A percentile compares a stretch with the other conserved stretches of the same genome.
phyloP scores from a whole-genome alignment of 2,113 vertebrate species.

The Dicentrarchus labrax region DNA sequence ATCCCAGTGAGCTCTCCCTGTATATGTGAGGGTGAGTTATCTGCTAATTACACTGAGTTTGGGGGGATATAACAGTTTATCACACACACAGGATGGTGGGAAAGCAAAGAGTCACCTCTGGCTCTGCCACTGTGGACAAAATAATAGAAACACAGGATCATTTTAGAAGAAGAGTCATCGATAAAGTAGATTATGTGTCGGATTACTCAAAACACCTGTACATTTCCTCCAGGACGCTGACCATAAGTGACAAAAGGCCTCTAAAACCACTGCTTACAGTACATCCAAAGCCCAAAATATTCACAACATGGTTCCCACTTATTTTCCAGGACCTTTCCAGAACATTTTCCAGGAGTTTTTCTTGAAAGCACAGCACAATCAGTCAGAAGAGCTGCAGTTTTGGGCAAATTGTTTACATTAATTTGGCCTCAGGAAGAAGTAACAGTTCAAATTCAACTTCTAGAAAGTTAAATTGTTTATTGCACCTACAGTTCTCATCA shows the following conservation, averaged over 20 bases:
- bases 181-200: too few species aligned
- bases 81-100: constrained; percentile 45
- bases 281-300: not conserved
- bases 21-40: constrained; percentile 53
- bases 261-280: not conserved
- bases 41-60: constrained; percentile 44
- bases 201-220: not conserved
- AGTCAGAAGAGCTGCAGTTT: too few species aligned
- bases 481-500: too few species aligned
- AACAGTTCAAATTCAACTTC: too few species aligned
- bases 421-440: too few species aligned
- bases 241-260: not conserved
- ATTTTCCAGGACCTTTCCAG: too few species aligned
- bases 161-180: too few species aligned
- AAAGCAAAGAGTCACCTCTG: constrained; percentile 41
- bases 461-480: too few species aligned
- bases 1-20: constrained; percentile 40
- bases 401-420: too few species aligned
- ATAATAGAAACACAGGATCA: not conserved
- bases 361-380: too few species aligned
- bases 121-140: not conserved
- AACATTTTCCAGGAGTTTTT: too few species aligned
- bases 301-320: not conserved
- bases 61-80: constrained; percentile 26
- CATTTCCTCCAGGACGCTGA: not conserved